Evolutionary conservation across 2,888 invertebrate species (phyloP).

Genomic region (Junonia oenone): DNA sequence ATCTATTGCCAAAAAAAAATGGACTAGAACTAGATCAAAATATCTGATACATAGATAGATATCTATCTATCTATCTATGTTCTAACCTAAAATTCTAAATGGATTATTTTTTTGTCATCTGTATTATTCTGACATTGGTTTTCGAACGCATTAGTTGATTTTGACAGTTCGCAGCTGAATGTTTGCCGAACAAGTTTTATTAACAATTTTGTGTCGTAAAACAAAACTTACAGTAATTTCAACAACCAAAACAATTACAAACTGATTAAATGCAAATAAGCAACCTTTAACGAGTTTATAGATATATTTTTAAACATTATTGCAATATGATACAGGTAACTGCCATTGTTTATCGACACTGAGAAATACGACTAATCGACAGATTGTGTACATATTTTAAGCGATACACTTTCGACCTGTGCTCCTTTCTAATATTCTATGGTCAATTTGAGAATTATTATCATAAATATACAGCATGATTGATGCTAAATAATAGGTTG

Average conservation of each 20-base stretch:
- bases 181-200: conserved; percentile 22
- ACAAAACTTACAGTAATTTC: conserved; percentile 9
- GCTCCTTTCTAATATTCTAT: conserved; percentile 13
- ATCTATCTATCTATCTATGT: no score
- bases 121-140: not conserved
- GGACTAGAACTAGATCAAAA: no score
- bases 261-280: not conserved
- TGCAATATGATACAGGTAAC: conserved; percentile 33
- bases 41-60: no score
- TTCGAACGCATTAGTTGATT: conserved; percentile 1
- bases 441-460: conserved; percentile 14
- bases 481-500: conserved; percentile 40
- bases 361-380: conserved; percentile 18
- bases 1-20: no score
- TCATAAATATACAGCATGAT: conserved; percentile 20
- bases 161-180: conserved; percentile 73
- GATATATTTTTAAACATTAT: conserved; percentile 8
- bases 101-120: not conserved
- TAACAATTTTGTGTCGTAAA: conserved; percentile 27
- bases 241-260: conserved; percentile 12
- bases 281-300: not conserved
- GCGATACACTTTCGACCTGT: conserved; percentile 28
- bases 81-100: no score
- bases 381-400: conserved; percentile 24
- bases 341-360: conserved; percentile 28